A percentile compares a stretch with the other conserved stretches of the same genome.
phyloP scores from a whole-genome alignment of 2,888 invertebrate genomes.

The Plusia festucae region DNA sequence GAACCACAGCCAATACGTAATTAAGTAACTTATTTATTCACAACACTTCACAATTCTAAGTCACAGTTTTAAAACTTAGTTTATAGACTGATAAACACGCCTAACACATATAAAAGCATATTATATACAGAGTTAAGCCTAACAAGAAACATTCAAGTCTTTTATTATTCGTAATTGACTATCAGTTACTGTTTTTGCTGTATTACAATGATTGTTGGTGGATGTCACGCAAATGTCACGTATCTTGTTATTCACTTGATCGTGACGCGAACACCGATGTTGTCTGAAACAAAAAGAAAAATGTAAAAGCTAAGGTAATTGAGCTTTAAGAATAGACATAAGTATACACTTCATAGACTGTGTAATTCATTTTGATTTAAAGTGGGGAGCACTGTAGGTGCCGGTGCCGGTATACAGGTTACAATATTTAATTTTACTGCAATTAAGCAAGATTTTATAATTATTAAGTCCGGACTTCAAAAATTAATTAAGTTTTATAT shows the following conservation, averaged over 20 bases:
- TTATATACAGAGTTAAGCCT: conserved; percentile 38
- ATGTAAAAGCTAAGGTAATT: conserved; percentile 17
- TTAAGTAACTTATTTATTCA: conserved; percentile 49
- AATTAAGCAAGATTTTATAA: too few relatives aligned
- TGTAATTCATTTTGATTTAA: too few relatives aligned
- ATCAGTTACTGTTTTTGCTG: conserved; percentile 62
- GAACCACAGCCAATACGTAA: conserved; percentile 19
- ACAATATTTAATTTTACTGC: too few relatives aligned
- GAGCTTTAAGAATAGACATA: too few relatives aligned
- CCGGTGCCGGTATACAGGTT: too few relatives aligned
- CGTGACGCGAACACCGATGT: conserved; percentile 50
- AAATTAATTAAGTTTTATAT: too few relatives aligned
- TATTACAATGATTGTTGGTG: conserved; percentile 61
- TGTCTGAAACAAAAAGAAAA: conserved; percentile 68
- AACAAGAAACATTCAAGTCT: conserved; percentile 50
- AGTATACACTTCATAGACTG: too few relatives aligned
- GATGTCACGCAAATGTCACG: conserved; percentile 78
- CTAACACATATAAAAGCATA: conserved; percentile 51
- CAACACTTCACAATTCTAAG: conserved; percentile 26
- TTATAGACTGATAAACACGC: conserved; percentile 47
- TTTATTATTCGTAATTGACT: conserved; percentile 66
- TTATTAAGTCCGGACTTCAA: too few relatives aligned
- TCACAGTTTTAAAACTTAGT: conserved; percentile 48
- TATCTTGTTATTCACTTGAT: conserved; percentile 61
- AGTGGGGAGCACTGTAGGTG: too few relatives aligned